Percentiles rank a stretch among this genome's conserved stretches.
Conservation (phyloP, 1,140 invertebrate species). For the Trachelipus rathkii region DNA sequence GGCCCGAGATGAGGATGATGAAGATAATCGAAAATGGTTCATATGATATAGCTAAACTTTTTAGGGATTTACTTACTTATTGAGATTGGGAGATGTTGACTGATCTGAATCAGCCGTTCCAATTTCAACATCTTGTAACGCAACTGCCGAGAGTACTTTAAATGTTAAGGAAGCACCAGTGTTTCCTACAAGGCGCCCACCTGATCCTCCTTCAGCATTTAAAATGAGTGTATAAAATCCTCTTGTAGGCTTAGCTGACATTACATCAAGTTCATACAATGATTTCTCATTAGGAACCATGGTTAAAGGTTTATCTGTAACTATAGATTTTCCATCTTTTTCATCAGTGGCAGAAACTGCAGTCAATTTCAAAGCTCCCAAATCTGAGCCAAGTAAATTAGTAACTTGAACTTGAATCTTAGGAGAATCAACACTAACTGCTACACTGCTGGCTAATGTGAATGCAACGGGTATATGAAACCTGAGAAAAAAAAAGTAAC, state of each 20-base stretch:
- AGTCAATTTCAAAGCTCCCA: slow-evolving; percentile 64
- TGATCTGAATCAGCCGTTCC: slow-evolving; percentile 77
- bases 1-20: too few relatives aligned
- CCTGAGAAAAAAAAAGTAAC: too few relatives aligned
- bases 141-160: slow-evolving; percentile 58
- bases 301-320: slow-evolving; percentile 63
- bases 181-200: slow-evolving; percentile 58
- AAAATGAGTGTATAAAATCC: slow-evolving; percentile 79
- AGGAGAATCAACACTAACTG: slow-evolving; percentile 60
- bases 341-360: slow-evolving; percentile 70
- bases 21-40: too few relatives aligned
- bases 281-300: slow-evolving; percentile 58
- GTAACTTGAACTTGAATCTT: slow-evolving; percentile 51
- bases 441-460: slow-evolving; percentile 65
- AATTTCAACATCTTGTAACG: slow-evolving; percentile 75
- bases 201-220: slow-evolving; percentile 59
- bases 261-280: slow-evolving; percentile 72
- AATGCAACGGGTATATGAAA: slow-evolving; percentile 70
- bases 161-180: slow-evolving; percentile 61
- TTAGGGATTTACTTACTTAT: slow-evolving; percentile 54
- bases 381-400: slow-evolving; percentile 74
- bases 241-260: slow-evolving; percentile 69
- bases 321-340: slow-evolving; percentile 68
- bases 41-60: too few relatives aligned
- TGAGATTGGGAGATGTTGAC: slow-evolving; percentile 69